These are phyloP conservation scores for Osmerus eperlanus DNA, from an alignment of 2,113 vertebrate species.

Conservation along the genomic window DNA sequence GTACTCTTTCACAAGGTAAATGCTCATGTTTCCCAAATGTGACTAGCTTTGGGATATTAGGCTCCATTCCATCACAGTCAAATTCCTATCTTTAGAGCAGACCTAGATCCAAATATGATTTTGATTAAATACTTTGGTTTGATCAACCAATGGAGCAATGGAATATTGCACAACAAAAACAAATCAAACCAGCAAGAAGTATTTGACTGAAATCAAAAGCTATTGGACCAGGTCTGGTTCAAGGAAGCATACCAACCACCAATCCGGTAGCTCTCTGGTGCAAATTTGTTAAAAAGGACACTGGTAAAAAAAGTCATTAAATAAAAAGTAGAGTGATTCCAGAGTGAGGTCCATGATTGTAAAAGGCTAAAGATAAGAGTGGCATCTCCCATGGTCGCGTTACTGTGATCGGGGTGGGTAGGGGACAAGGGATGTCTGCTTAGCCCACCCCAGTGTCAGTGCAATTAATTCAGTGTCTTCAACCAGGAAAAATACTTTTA, in stretches of 20 bases:
- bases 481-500: slow-evolving; percentile 30
- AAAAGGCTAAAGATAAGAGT: slow-evolving; percentile 32
- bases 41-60: slow-evolving; percentile 5
- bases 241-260: neutral
- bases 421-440: slow-evolving; percentile 20
- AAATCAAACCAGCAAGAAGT: neutral
- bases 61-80: neutral
- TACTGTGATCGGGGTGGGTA: neutral
- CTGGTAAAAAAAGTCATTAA: slow-evolving; percentile 13
- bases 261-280: neutral
- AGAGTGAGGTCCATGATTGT: slow-evolving; percentile 22
- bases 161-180: neutral
- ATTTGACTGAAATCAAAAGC: neutral
- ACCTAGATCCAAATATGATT: neutral
- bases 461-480: slow-evolving; percentile 37
- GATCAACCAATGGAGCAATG: neutral
- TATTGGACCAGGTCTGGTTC: neutral
- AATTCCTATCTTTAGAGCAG: neutral
- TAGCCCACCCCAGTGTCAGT: slow-evolving; percentile 35
- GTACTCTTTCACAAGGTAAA: slow-evolving; percentile 3
- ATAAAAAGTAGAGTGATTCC: slow-evolving; percentile 25
- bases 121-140: too few species aligned
- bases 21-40: neutral
- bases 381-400: slow-evolving; percentile 15
- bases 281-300: slow-evolving; percentile 19